Evolutionary conservation across 1,140 invertebrate genomes (phyloP).

Genomic region (Nomia melanderi): DNA sequence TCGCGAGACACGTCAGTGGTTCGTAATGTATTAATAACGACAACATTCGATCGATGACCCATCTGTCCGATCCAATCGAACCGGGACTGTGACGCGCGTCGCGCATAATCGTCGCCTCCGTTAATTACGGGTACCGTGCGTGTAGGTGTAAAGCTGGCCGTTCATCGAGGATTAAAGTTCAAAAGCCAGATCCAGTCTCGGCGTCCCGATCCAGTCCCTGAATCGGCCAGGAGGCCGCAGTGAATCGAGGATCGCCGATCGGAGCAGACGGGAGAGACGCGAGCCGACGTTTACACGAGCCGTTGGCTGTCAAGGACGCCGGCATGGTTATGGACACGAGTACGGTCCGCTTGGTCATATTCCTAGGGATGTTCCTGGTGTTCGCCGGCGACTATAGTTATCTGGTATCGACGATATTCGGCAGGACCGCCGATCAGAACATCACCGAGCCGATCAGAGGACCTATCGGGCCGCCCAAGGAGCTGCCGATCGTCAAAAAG

Average conservation of each 20-base stretch:
- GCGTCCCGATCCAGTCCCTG: constrained; percentile 12
- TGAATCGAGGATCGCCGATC: constrained; percentile 45
- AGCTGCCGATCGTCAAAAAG: constrained; percentile 59
- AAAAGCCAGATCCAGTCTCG: constrained; percentile 16
- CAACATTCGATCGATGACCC: not conserved
- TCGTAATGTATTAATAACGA: not conserved
- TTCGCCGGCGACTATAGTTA: constrained; percentile 77
- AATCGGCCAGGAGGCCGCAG: constrained; percentile 27
- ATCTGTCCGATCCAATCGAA: not conserved
- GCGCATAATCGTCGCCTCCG: not conserved
- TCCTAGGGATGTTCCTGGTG: constrained; percentile 78
- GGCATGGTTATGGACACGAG: constrained; percentile 72
- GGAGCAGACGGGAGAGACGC: constrained; percentile 7
- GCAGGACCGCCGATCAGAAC: constrained; percentile 61
- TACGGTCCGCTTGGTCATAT: constrained; percentile 78
- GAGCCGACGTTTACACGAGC: not conserved
- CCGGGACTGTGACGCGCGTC: not conserved
- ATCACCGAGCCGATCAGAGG: constrained; percentile 51
- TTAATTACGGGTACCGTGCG: constrained; percentile 8
- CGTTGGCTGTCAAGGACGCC: constrained; percentile 3
- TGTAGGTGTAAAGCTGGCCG: constrained; percentile 24
- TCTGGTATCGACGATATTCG: constrained; percentile 75
- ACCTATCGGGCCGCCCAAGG: constrained; percentile 58
- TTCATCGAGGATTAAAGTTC: constrained; percentile 20
- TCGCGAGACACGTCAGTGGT: not conserved